These are phyloP conservation scores for Xanthostigma xanthostigma DNA, from an alignment of 2,888 invertebrate genomes.

Conservation along the genomic window DNA sequence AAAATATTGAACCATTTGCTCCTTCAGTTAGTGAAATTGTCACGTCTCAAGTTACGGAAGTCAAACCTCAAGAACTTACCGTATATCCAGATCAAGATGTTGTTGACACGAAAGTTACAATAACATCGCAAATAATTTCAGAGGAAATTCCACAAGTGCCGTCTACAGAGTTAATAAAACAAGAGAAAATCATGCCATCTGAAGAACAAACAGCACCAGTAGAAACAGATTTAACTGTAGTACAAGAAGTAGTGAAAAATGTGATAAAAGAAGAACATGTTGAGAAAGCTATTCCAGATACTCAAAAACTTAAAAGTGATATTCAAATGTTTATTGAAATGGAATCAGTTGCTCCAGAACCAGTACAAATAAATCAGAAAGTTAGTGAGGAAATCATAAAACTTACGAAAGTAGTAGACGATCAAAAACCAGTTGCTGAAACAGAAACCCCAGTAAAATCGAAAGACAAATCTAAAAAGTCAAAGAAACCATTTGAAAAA, in stretches of 20 bases:
- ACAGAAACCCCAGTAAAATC: slow-evolving; percentile 11
- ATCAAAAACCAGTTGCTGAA: slow-evolving; percentile 6
- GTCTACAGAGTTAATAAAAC: no score
- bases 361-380: neutral
- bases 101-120: no score
- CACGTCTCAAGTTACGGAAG: no score
- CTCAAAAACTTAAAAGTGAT: neutral
- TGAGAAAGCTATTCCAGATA: slow-evolving; percentile 6
- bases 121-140: no score
- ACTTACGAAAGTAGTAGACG: neutral
- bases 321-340: slow-evolving; percentile 1
- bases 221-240: neutral
- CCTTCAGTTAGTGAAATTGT: no score
- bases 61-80: no score
- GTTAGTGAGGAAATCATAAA: slow-evolving; percentile 4
- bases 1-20: no score
- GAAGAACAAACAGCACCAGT: neutral
- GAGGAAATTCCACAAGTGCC: no score
- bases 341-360: neutral
- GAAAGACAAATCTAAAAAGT: slow-evolving; percentile 7
- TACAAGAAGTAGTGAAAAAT: neutral
- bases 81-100: no score
- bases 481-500: neutral
- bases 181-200: neutral
- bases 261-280: slow-evolving; percentile 1